These are phyloP conservation scores for Porites lutea DNA, from an alignment of 64 coral and sea anemone genomes.

Conservation along the genomic window DNA sequence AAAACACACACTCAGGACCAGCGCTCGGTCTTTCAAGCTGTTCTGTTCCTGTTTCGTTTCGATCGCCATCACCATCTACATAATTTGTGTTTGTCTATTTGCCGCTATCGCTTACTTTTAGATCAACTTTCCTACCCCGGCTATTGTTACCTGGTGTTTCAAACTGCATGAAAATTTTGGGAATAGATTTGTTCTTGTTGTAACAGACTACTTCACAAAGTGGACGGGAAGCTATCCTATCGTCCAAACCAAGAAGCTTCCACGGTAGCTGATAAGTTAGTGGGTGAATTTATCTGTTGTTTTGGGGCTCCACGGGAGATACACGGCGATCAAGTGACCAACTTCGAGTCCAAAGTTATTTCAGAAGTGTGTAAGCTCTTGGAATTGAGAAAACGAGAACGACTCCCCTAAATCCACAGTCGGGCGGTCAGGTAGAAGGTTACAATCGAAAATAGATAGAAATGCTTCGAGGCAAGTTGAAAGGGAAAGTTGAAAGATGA, in stretches of 20 bases:
- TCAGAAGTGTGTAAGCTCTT: too few species aligned
- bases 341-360: too few species aligned
- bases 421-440: neutral
- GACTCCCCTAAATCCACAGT: neutral
- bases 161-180: too few species aligned
- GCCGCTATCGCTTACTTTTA: too few species aligned
- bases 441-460: constrained; percentile 58
- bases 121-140: too few species aligned
- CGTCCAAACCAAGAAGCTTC: constrained; percentile 50
- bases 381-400: neutral
- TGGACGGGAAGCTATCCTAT: constrained; percentile 68
- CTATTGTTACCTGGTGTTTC: too few species aligned
- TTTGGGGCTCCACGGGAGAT: constrained; percentile 67
- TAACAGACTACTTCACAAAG: constrained; percentile 56
- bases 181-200: constrained; percentile 39
- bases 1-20: too few species aligned
- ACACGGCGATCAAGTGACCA: neutral
- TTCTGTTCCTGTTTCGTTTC: too few species aligned
- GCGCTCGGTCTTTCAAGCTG: too few species aligned
- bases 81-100: too few species aligned
- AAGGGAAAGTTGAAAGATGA: too few species aligned
- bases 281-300: constrained; percentile 56
- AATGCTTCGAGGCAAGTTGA: constrained; percentile 48
- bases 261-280: constrained; percentile 73
- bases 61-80: too few species aligned